A percentile compares a stretch with the other conserved stretches of the same genome.
These are phyloP conservation scores for Zosterops japonicus DNA, from an alignment of 2,113 vertebrate genomes.

Conservation along the genomic window DNA sequence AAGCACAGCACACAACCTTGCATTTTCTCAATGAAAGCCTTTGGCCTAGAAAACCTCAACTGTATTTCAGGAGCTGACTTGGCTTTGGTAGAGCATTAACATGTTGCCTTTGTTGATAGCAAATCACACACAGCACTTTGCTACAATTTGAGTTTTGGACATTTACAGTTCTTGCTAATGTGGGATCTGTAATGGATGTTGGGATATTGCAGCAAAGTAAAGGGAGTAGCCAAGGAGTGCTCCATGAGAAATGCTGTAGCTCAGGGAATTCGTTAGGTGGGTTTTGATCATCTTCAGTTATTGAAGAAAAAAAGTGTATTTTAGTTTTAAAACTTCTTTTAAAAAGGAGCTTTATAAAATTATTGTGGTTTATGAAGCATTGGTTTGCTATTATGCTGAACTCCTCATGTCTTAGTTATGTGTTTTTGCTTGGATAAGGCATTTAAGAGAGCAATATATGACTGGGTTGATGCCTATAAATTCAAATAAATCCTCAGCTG, in stretches of 20 bases:
- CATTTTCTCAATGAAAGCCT: not conserved
- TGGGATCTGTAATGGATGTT: not conserved
- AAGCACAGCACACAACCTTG: not conserved
- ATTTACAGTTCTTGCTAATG: not conserved
- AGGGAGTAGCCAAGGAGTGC: not conserved
- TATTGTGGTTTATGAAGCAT: not conserved
- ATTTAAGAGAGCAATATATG: slow-evolving; percentile 49
- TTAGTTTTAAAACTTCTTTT: not conserved
- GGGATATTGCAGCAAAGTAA: not conserved
- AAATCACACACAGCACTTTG: not conserved
- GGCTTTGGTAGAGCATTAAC: not conserved
- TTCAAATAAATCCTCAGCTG: slow-evolving; percentile 57
- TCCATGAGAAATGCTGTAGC: not conserved
- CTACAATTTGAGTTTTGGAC: not conserved
- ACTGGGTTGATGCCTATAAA: slow-evolving; percentile 54
- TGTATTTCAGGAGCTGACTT: slow-evolving; percentile 23
- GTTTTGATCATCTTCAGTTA: not conserved
- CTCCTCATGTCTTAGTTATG: not conserved
- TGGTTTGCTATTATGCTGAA: slow-evolving; percentile 34
- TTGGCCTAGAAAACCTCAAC: not conserved
- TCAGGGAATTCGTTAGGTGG: not conserved
- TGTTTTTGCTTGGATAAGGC: slow-evolving; percentile 60
- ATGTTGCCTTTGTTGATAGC: not conserved
- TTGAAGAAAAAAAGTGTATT: not conserved
- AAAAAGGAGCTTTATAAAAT: slow-evolving; percentile 1